Evolutionary conservation across 2,888 invertebrate species (phyloP).

Genomic region (Diarsia dahlii): DNA sequence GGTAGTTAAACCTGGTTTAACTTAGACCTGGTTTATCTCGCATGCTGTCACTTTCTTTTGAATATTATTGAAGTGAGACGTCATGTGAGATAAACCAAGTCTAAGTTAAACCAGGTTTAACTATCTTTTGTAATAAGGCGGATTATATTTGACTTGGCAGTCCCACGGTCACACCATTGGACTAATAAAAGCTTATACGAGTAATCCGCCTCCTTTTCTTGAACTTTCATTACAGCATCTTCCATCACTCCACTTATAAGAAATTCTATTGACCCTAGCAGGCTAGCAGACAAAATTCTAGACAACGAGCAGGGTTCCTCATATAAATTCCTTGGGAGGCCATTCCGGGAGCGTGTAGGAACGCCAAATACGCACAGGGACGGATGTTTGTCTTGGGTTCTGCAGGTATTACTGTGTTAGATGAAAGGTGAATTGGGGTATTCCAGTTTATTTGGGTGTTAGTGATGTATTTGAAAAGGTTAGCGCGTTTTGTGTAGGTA

Average conservation of each 20-base stretch:
- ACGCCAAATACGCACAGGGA: constrained; percentile 18
- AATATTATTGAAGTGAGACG: too few species aligned
- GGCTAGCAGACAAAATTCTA: constrained; percentile 47
- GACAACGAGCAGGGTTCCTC: constrained; percentile 43
- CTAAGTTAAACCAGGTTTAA: too few species aligned
- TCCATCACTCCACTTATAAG: constrained; percentile 43
- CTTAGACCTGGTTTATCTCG: too few species aligned
- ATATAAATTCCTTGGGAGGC: constrained; percentile 63
- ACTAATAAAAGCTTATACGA: too few species aligned
- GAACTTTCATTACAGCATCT: constrained; percentile 33
- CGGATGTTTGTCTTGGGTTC: constrained; percentile 42
- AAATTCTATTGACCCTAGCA: constrained; percentile 52
- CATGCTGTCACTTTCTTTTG: too few species aligned
- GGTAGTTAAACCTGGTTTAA: too few species aligned
- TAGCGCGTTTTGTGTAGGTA: background rate
- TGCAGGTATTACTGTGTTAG: constrained; percentile 24
- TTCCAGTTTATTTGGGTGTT: constrained; percentile 10
- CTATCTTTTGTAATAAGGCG: too few species aligned
- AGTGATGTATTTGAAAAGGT: constrained; percentile 15
- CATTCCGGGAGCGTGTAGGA: constrained; percentile 56
- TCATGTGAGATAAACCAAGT: too few species aligned
- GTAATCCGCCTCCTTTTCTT: background rate
- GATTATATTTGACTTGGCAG: too few species aligned
- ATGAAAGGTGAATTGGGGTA: constrained; percentile 4
- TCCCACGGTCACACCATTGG: too few species aligned